These are phyloP conservation scores for Cephus cinctus DNA, from an alignment of 1,140 invertebrate species.

Conservation along the genomic window DNA sequence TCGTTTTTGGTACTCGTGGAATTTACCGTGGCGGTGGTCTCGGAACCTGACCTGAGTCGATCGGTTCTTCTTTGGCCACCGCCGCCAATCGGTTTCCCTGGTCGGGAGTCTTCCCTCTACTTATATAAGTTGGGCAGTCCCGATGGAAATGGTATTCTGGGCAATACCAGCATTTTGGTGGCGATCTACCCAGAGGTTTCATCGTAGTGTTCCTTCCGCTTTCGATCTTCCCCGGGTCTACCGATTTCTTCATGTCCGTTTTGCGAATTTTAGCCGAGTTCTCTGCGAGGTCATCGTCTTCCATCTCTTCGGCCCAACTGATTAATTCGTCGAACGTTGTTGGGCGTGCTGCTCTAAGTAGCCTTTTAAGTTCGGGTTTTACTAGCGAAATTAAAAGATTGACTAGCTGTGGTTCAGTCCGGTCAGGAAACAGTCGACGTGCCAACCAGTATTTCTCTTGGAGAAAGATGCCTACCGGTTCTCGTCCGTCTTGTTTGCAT, in stretches of 20 bases:
- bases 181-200: neutral
- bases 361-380: constrained; percentile 4
- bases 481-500: constrained; percentile 14
- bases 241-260: too few relatives aligned
- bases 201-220: neutral
- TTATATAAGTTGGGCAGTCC: constrained; percentile 17
- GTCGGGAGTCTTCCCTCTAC: neutral
- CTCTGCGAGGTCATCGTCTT: constrained; percentile 13
- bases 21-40: neutral
- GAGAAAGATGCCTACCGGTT: constrained; percentile 16
- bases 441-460: constrained; percentile 18
- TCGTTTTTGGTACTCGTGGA: neutral
- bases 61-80: neutral
- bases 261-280: too few relatives aligned
- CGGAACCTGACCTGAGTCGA: neutral
- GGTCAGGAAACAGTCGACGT: constrained; percentile 10
- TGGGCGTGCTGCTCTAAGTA: neutral
- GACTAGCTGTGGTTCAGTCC: constrained; percentile 11
- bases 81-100: constrained; percentile 18
- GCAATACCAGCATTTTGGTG: constrained; percentile 23
- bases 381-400: constrained; percentile 13
- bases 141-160: constrained; percentile 23
- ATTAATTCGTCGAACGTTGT: constrained; percentile 10
- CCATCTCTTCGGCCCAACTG: constrained; percentile 3
- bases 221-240: neutral